Evolutionary conservation across 1,140 invertebrate genomes (phyloP).

Genomic region (Maconellicoccus hirsutus): DNA sequence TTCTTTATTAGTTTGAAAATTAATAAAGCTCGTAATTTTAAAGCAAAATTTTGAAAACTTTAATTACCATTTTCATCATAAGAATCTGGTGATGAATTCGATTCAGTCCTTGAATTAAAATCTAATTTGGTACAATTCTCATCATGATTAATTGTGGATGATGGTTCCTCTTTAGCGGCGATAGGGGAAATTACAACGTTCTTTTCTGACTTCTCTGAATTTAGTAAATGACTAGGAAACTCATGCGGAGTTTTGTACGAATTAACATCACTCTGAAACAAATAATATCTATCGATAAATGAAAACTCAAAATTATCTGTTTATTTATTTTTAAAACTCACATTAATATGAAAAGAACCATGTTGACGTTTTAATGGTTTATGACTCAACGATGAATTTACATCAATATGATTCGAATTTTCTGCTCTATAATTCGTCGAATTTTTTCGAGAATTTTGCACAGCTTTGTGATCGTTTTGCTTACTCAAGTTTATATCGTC

Average conservation of each 20-base stretch:
- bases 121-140: neutral
- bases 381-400: too few relatives aligned
- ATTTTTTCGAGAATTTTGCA: neutral
- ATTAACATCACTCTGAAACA: neutral
- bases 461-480: neutral
- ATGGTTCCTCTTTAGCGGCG: neutral
- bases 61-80: constrained; percentile 14
- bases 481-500: neutral
- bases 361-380: too few relatives aligned
- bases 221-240: neutral
- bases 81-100: neutral
- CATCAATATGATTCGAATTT: neutral
- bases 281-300: too few relatives aligned
- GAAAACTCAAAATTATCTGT: too few relatives aligned
- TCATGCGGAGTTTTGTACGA: neutral
- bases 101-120: neutral
- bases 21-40: too few relatives aligned
- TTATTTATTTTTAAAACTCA: too few relatives aligned
- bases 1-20: too few relatives aligned
- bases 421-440: neutral
- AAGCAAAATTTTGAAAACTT: too few relatives aligned
- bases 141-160: constrained; percentile 3
- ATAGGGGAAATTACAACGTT: neutral
- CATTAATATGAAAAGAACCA: too few relatives aligned
- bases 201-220: neutral